These are phyloP conservation scores for Clamator glandarius DNA, from an alignment of 2,797 vertebrate species.

Conservation along the genomic window DNA sequence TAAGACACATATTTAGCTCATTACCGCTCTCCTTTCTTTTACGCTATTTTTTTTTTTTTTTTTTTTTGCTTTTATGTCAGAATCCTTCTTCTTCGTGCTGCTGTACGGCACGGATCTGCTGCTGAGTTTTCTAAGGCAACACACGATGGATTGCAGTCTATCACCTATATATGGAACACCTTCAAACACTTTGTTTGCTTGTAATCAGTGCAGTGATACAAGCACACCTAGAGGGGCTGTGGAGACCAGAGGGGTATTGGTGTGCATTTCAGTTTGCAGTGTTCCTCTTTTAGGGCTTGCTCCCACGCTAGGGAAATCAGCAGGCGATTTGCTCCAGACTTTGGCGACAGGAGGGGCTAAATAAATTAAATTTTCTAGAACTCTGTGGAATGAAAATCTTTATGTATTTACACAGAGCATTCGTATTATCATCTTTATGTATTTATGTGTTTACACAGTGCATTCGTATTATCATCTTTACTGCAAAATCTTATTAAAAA, in stretches of 20 bases:
- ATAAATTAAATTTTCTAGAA: not conserved
- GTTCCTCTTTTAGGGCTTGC: not conserved
- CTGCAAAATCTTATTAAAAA: not conserved
- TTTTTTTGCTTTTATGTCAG: slow-evolving; percentile 32
- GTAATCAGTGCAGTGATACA: not conserved
- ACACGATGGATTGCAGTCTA: not conserved
- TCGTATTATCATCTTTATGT: not conserved
- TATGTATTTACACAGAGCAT: not conserved
- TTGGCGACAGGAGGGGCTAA: not conserved
- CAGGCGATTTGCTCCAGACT: not conserved
- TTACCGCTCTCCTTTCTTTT: slow-evolving; percentile 40
- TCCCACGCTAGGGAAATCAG: not conserved
- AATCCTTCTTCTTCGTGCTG: slow-evolving; percentile 17
- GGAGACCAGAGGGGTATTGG: not conserved
- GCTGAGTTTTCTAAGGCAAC: not conserved
- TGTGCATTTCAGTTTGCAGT: not conserved
- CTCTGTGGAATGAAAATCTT: not conserved
- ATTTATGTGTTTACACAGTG: not conserved
- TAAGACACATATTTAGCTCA: slow-evolving; percentile 52
- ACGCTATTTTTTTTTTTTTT: not conserved
- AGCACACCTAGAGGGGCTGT: not conserved
- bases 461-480: not conserved
- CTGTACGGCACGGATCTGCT: not conserved
- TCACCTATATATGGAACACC: not conserved
- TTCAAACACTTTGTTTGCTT: not conserved